Evolutionary conservation across 2,797 vertebrate species (phyloP).

Genomic region (Acipenser oxyrinchus): DNA sequence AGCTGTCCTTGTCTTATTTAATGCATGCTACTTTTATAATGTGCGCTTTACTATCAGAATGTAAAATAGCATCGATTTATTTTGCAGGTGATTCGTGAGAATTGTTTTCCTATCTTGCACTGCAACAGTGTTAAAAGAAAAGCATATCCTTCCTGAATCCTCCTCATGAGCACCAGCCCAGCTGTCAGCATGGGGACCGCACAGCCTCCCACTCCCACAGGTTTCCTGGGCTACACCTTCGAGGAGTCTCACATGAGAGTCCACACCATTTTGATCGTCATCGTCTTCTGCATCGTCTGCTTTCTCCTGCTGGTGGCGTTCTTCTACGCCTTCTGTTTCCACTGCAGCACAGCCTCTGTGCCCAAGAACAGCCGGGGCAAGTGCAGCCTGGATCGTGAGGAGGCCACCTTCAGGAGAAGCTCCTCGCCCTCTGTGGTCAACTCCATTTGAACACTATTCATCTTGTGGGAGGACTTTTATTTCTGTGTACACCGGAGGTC

Average conservation of each 20-base stretch:
- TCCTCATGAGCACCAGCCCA: conserved; percentile 13
- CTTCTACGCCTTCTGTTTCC: conserved; percentile 57
- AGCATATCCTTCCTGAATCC: too few species aligned
- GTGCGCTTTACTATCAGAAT: neutral
- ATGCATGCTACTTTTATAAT: too few species aligned
- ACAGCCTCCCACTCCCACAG: conserved; percentile 4
- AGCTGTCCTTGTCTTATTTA: too few species aligned
- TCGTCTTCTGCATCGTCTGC: conserved; percentile 55
- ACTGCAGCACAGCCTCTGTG: conserved; percentile 39
- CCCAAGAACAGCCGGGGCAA: conserved; percentile 30
- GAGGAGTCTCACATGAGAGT: conserved; percentile 35
- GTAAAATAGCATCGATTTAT: conserved; percentile 26
- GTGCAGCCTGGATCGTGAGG: conserved; percentile 47
- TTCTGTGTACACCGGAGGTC: neutral
- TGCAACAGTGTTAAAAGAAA: too few species aligned
- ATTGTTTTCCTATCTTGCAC: neutral
- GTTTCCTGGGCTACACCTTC: conserved; percentile 16
- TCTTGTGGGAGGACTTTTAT: neutral
- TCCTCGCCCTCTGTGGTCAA: conserved; percentile 52
- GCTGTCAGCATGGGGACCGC: conserved; percentile 7
- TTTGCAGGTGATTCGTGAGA: conserved; percentile 20
- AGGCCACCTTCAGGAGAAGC: conserved; percentile 52
- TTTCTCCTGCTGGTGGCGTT: conserved; percentile 56
- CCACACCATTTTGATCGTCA: conserved; percentile 46
- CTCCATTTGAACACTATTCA: conserved; percentile 34